Base-by-base conservation (phyloP, 35 echinoderm and acorn worm species). In the Lytechinus variegatus region DNA sequence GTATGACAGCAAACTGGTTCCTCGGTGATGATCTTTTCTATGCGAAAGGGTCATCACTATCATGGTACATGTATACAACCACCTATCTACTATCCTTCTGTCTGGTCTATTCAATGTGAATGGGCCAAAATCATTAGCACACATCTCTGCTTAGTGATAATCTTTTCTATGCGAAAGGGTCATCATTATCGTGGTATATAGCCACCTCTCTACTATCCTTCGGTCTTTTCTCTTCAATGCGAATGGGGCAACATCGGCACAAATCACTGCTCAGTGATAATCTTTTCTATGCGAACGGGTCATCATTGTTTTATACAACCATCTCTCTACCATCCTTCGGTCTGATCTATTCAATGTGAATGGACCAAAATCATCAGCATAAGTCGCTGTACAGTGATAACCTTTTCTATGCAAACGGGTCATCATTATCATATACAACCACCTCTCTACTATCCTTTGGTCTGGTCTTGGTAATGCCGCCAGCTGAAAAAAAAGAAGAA, bases 391-490 rank as follows among this genome's bases (percentile, higher is more conserved):
- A 8, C 10, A 60, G 57, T 9, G 10, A 79, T 6, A 19, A 44
- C 24, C 21, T 79, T n/a, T n/a, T 33, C 27, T 90, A 90, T 90
- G 28, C 88, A 5, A 90, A 90, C 11, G 88, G 28, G 88, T 90
- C 52, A 54, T 90, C 88, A 33, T 90, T 90, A 27, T 90, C 88
- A 90, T 90, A 90, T 7, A 90, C 88, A 9, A 90, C 29, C 9
- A 90, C 88, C 52, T 52, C 88, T 21, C 88, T 90, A 12, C 52
- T 44, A 44, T 90, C 88, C 27, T 90, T 90, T 44, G 28, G 88
- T 9, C 88, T 90, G 16, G 88, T 90, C 88, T 90, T 90, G 88
- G 88, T 90, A 12, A 90, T 90, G 3, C 88, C 88, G 52, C 88
- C 88, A 90, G 88, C 88, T 90, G 88, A 12, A 3, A 52, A 54